A percentile compares a stretch with the other conserved stretches of the same genome.
Conservation (phyloP, 2,113 vertebrate species). For the Odocoileus virginianus region DNA sequence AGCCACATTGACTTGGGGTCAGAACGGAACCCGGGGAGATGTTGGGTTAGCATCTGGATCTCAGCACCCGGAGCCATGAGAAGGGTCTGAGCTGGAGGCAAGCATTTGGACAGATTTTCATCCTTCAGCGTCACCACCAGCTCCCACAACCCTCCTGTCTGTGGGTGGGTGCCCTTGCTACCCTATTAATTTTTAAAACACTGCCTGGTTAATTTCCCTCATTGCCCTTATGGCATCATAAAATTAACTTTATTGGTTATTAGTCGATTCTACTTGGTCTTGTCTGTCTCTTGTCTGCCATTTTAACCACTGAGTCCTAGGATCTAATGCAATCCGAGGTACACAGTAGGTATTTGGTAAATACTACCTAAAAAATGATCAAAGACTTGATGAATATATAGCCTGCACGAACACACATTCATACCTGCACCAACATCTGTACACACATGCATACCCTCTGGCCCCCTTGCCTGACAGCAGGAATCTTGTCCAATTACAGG, state of each 20-base stretch:
- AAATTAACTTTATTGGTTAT: not conserved
- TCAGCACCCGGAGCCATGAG: not conserved
- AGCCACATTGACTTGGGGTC: not conserved
- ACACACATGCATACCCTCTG: not conserved
- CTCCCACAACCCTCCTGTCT: not conserved
- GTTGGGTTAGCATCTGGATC: not conserved
- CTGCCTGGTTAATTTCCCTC: not conserved
- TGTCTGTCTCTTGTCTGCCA: not conserved
- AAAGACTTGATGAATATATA: not conserved
- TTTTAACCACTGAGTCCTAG: not conserved
- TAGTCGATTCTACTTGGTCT: rapidly evolving
- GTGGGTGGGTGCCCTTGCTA: not conserved
- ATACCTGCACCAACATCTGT: rapidly evolving
- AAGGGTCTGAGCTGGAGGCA: not conserved
- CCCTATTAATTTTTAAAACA: not conserved
- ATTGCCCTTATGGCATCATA: too few species aligned
- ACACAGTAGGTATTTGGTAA: not conserved
- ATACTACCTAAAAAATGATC: not conserved
- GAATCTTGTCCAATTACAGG: not conserved
- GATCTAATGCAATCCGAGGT: not conserved
- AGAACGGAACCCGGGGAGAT: not conserved
- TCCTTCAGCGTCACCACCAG: not conserved
- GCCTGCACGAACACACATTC: rapidly evolving
- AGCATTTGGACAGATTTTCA: not conserved
- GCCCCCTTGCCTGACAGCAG: not conserved